Conservation (phyloP, 2,888 invertebrate genomes). For the Lasioglossum figueresi region DNA sequence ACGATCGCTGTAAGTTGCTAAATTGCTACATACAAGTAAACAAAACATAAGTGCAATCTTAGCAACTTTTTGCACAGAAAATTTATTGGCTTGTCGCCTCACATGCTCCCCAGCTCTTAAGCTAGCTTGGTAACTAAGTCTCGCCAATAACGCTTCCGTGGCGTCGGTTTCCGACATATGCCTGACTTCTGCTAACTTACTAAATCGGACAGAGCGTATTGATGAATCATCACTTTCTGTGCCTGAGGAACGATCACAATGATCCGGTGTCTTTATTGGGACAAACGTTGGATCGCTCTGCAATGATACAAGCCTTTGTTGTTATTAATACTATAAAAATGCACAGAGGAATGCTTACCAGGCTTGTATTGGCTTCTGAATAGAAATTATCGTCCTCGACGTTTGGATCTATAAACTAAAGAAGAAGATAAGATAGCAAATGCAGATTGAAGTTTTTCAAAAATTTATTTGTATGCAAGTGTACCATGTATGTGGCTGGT, state of each 20-base stretch:
- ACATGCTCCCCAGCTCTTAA: slow-evolving; percentile 92
- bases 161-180: slow-evolving; percentile 96
- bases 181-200: slow-evolving; percentile 94
- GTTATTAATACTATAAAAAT: slow-evolving; percentile 19
- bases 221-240: slow-evolving; percentile 95
- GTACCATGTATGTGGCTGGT: slow-evolving; percentile 90
- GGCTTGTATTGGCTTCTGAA: slow-evolving; percentile 88
- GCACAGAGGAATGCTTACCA: slow-evolving; percentile 84
- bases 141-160: slow-evolving; percentile 95
- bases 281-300: slow-evolving; percentile 96
- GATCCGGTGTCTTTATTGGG: slow-evolving; percentile 92
- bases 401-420: slow-evolving; percentile 90
- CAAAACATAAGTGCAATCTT: slow-evolving; percentile 94
- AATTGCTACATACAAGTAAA: slow-evolving; percentile 88
- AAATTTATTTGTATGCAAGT: slow-evolving; percentile 59
- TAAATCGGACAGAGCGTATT: slow-evolving; percentile 94
- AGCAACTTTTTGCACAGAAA: slow-evolving; percentile 91
- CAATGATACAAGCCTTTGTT: slow-evolving; percentile 71
- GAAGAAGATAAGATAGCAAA: slow-evolving; percentile 69
- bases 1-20: neutral
- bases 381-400: slow-evolving; percentile 92
- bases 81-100: slow-evolving; percentile 90
- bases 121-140: slow-evolving; percentile 97
- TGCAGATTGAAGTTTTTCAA: slow-evolving; percentile 34
- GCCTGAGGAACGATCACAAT: slow-evolving; percentile 89